Base-by-base conservation (phyloP, 1,140 invertebrate species). In the Odontomachus brunneus region DNA sequence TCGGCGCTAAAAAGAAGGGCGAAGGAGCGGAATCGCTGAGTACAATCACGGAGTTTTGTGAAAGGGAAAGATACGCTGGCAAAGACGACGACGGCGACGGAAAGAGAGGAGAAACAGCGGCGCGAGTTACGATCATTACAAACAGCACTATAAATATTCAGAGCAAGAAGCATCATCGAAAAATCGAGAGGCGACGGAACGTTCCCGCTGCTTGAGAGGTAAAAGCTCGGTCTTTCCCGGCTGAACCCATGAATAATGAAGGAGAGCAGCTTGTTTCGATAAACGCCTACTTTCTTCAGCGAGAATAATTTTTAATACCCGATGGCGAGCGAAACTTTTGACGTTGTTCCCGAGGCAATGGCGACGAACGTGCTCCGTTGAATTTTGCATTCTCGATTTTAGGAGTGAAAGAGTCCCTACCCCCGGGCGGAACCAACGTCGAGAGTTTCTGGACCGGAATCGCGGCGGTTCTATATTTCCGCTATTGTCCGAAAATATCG, bases 221-320 rank as follows among this genome's bases (percentile, higher is more conserved):
- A 71, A 85, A 83, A 86, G 63, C 80, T 83, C 71, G 63, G 80
- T 86, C 59, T 74, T 82, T 55, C 65, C 66, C 51, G 72, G 24
- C 51, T 71, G 80, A 86, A 83, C 44, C 74, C 67, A 87, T 83
- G 85, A 87, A 87, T 87, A 86, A 87, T 83, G 84, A 87, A 85
- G 59, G 48, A 86, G 78, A 83, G 78, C 82, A 80, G 73, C 78
- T 71, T 81, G 84, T 87, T 83, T 87, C 85, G 67, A 87, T 76
- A 86, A 87, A 87, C 84, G 85, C 78, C 75, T 72, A 86, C 71
- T 83, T 87, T 80, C 60, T 73, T 86, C 65, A 63, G 38, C 33
- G 29, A 51, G 33, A 57, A 74, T 86, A 86, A 74, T 83, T 75
- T 69, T 80, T 80, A 60, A 67, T 59, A 29, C 57, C 44, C 26